Base-by-base conservation (phyloP, 2,113 vertebrate species). In the Phasianus colchicus region DNA sequence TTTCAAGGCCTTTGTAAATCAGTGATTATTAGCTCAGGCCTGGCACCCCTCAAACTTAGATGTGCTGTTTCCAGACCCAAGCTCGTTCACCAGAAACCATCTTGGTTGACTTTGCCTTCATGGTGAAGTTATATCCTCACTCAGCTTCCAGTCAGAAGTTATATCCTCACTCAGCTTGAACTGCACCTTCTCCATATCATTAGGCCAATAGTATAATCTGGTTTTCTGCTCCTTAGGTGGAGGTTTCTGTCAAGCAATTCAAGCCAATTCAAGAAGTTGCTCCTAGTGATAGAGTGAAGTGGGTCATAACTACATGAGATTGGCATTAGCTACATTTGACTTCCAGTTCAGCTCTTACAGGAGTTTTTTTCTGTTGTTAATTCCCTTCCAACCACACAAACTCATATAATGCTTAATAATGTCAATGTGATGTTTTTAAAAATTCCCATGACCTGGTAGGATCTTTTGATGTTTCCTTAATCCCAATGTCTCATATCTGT, bases 401-500 rank as follows among this genome's bases (percentile, higher is more conserved):
- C 4, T 3, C 5, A 17, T 87, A 9, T 64, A 87, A 65, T 45
- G 29, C 22, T 86, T 93, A 61, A 55, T 64, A 84, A 60, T 40
- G 15, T 72, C 40, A 36, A 10, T 36, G 30, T 2, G 1, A 32
- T 61, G 10, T 1, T 4, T 87, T 95, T 84, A 11, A 69, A 69
- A 57, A 87, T 92, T 95, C 87, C 58, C 22, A 38, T 0, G 20
- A 85, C 16, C 24, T 83, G 13, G n/a, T 38, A 73, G 7, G 6
- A 30, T 79, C 48, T 91, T 38, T 38, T 38, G 38, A 38, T 38
- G 38, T 70, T 89, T 91, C 71, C 16, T 2, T 85, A 88, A 89
- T 91, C 71, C 67, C 58, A 66, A 58, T 42, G 64, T 92, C 55
- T 89, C 71, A 88, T 36, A 88, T 79, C 67, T 88, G 55, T 85